These are phyloP conservation scores for Chaenodraco wilsoni DNA, from an alignment of 2,797 vertebrate genomes.

Conservation along the genomic window DNA sequence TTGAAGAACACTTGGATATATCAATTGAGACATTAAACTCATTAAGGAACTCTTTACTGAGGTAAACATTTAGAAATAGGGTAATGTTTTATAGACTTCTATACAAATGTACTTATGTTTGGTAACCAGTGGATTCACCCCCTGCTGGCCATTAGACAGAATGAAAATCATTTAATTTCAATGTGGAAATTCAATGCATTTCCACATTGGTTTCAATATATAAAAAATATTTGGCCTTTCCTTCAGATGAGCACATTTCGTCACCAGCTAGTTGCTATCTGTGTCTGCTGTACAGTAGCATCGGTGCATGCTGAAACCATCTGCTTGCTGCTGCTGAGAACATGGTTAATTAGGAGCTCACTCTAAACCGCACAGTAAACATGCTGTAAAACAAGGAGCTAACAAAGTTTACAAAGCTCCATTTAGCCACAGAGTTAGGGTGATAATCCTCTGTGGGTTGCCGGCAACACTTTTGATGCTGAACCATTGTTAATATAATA, in stretches of 20 bases:
- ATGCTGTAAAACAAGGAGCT: neutral
- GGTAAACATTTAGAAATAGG: too few relatives aligned
- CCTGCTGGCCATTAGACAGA: too few relatives aligned
- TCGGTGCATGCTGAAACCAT: neutral
- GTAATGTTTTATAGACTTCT: too few relatives aligned
- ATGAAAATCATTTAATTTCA: too few relatives aligned
- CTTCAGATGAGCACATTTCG: neutral
- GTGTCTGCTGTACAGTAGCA: neutral
- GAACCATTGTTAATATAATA: slow-evolving; percentile 1
- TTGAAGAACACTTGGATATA: too few relatives aligned
- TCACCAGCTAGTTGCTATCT: neutral
- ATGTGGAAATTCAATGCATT: too few relatives aligned
- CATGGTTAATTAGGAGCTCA: neutral
- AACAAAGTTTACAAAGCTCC: slow-evolving; percentile 1
- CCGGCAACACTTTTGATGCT: neutral
- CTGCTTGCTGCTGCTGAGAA: slow-evolving; percentile 8
- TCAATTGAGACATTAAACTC: too few relatives aligned
- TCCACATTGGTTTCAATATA: too few relatives aligned
- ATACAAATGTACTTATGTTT: too few relatives aligned
- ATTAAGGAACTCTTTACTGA: too few relatives aligned
- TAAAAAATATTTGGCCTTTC: neutral
- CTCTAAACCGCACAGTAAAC: neutral
- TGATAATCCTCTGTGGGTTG: slow-evolving; percentile 5
- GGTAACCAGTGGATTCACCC: too few relatives aligned
- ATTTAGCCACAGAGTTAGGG: neutral